phyloP scores from a whole-genome alignment of 2,113 vertebrate genomes.

The Odocoileus hemionus region DNA sequence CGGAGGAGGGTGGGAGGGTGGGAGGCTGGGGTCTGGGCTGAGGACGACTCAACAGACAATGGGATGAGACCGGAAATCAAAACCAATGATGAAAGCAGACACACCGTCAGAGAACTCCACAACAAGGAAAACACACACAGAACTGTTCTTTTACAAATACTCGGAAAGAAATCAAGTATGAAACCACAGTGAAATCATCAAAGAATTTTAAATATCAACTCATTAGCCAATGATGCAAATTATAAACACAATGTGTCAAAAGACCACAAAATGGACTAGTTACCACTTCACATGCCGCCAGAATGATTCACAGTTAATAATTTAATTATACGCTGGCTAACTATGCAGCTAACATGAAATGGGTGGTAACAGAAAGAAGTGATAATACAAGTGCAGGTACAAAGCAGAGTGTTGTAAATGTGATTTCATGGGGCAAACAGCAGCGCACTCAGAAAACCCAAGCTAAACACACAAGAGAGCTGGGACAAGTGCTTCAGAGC shows the following conservation, averaged over 20 bases:
- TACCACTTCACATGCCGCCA: neutral
- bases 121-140: neutral
- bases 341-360: neutral
- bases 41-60: too few species aligned
- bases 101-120: too few species aligned
- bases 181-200: neutral
- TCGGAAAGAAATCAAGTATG: neutral
- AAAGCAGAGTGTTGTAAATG: accelerated
- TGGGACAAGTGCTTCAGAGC: too few species aligned
- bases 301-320: accelerated
- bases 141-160: neutral
- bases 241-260: neutral
- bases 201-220: neutral
- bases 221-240: neutral
- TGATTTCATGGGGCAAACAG: accelerated
- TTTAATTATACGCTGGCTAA: accelerated
- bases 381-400: accelerated
- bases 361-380: neutral
- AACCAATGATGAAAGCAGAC: too few species aligned
- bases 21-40: too few species aligned
- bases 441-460: accelerated
- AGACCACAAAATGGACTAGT: neutral
- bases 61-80: too few species aligned
- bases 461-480: accelerated
- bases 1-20: neutral